phyloP scores from a whole-genome alignment of 1,140 invertebrate genomes.

The Schlechtendalia chinensis region DNA sequence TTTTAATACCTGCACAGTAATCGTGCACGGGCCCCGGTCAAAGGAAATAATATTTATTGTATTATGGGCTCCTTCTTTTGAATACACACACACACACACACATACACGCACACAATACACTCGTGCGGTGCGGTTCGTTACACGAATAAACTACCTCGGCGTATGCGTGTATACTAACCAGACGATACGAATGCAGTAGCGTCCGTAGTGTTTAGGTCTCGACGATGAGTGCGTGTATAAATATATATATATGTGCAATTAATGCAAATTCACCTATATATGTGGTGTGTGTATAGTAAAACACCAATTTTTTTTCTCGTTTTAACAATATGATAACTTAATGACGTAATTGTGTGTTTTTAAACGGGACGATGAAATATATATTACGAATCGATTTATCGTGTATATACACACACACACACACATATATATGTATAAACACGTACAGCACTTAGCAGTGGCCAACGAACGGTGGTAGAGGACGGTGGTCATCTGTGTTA shows the following conservation, averaged over 20 bases:
- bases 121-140: too few species aligned
- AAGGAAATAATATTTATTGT: background rate
- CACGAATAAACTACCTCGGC: too few species aligned
- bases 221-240: background rate
- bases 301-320: too few species aligned
- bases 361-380: background rate
- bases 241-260: background rate
- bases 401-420: too few species aligned
- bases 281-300: background rate
- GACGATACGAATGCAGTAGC: background rate
- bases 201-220: background rate
- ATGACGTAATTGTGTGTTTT: background rate
- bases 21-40: background rate
- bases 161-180: background rate
- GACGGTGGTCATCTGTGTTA: too few species aligned
- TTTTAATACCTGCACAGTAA: background rate
- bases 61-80: too few species aligned
- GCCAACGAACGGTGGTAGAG: too few species aligned
- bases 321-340: background rate
- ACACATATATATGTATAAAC: too few species aligned
- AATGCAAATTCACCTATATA: slow-evolving; percentile 13
- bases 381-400: background rate
- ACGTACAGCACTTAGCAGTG: too few species aligned
- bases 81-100: too few species aligned
- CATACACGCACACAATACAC: too few species aligned